These are phyloP conservation scores for Coryphaenoides rupestris DNA, from an alignment of 2,113 vertebrate species.

Conservation along the genomic window DNA sequence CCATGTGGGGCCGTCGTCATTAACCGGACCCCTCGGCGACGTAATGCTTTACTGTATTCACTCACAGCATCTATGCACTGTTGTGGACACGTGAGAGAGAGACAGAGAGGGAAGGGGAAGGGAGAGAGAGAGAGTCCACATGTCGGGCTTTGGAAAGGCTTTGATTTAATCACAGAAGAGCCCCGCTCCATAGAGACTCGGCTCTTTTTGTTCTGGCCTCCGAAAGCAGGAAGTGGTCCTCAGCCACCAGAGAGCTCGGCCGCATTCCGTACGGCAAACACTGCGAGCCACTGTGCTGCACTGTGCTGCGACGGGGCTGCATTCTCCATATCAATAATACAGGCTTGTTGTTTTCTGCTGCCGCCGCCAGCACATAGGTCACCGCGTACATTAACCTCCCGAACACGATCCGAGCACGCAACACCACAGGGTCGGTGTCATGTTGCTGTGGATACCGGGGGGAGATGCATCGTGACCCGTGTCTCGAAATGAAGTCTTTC, in stretches of 20 bases:
- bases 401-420: no score
- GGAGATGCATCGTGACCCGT: no score
- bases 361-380: no score
- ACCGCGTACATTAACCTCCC: no score
- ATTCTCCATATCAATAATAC: no score
- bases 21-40: constrained; percentile 23
- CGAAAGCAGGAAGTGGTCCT: constrained; percentile 56
- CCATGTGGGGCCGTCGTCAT: constrained; percentile 28
- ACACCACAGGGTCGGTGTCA: no score
- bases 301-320: neutral
- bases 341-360: no score
- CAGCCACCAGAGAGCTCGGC: constrained; percentile 28
- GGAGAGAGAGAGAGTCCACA: no score
- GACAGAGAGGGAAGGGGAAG: neutral
- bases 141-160: neutral
- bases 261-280: constrained; percentile 31
- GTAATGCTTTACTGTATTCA: no score
- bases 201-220: constrained; percentile 26
- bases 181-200: constrained; percentile 15
- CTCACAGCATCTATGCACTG: no score
- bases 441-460: no score
- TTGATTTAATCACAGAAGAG: constrained; percentile 34
- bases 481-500: no score
- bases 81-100: neutral
- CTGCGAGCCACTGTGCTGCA: constrained; percentile 18